A percentile compares a stretch with the other conserved stretches of the same genome.
Evolutionary conservation across 2,888 invertebrate species (phyloP).

Genomic region (Acrobasis repandana): DNA sequence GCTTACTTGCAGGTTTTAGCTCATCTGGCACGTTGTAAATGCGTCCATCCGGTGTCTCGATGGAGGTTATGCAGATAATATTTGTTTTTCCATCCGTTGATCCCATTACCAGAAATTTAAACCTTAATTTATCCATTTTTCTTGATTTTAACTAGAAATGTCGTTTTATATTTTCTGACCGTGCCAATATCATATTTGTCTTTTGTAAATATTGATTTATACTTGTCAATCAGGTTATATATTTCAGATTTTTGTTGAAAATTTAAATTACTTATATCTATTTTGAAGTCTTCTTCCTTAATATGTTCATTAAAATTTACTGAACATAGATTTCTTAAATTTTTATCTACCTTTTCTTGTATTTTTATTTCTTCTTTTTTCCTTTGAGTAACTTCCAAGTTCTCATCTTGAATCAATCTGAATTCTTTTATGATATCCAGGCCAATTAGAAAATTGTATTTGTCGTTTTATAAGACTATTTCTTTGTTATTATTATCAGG

Average conservation of each 20-base stretch:
- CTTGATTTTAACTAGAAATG: slow-evolving; percentile 19
- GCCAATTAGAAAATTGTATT: too few species aligned
- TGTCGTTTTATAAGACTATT: too few species aligned
- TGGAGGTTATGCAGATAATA: slow-evolving; percentile 35
- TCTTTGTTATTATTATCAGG: too few species aligned
- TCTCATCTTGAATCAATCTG: too few species aligned
- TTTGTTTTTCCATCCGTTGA: slow-evolving; percentile 35
- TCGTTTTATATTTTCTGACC: slow-evolving; percentile 24
- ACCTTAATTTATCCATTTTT: slow-evolving; percentile 21
- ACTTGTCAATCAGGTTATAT: slow-evolving; percentile 26
- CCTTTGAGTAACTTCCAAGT: too few species aligned
- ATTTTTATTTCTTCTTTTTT: too few species aligned
- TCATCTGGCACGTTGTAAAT: slow-evolving; percentile 31
- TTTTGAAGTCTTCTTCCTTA: slow-evolving; percentile 29
- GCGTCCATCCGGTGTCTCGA: slow-evolving; percentile 28
- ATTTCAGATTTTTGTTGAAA: slow-evolving; percentile 27
- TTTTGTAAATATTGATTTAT: slow-evolving; percentile 30
- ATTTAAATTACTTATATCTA: slow-evolving; percentile 26
- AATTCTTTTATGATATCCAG: too few species aligned
- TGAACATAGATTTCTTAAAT: too few species aligned
- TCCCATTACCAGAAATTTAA: slow-evolving; percentile 29
- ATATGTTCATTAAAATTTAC: too few species aligned
- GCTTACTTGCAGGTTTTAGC: slow-evolving; percentile 29
- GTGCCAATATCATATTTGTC: too few species aligned
- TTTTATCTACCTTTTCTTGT: too few species aligned